Conservation (phyloP, 2,113 vertebrate genomes). For the Megaceryle torquata region DNA sequence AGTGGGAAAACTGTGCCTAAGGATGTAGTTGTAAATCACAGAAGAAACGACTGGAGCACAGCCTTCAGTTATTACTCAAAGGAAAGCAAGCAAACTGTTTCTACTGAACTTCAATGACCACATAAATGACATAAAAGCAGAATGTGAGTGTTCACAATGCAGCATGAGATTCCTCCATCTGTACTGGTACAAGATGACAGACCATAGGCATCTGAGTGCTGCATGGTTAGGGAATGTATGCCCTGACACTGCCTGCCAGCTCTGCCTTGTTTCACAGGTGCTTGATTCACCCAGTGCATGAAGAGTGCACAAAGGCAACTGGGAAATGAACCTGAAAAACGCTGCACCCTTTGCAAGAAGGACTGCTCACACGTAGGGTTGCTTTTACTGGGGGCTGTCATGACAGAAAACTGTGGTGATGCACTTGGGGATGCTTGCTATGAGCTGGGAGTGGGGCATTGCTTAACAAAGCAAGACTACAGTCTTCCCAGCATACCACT, state of each 20-base stretch:
- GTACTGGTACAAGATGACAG: neutral
- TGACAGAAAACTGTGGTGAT: neutral
- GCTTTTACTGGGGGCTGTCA: neutral
- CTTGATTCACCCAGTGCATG: neutral
- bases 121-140: neutral
- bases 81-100: neutral
- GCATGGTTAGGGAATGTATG: neutral
- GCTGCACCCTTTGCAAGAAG: neutral
- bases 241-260: neutral
- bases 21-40: neutral
- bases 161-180: neutral
- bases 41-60: neutral
- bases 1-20: neutral
- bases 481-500: neutral
- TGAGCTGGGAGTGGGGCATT: neutral
- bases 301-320: neutral
- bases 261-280: neutral
- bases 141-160: accelerated
- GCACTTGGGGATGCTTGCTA: neutral
- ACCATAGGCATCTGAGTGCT: neutral
- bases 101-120: neutral
- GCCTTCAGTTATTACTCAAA: neutral
- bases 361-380: neutral
- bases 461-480: conserved; percentile 12
- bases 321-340: neutral